phyloP scores from a whole-genome alignment of 2,113 vertebrate species.

The Shinisaurus crocodilurus region DNA sequence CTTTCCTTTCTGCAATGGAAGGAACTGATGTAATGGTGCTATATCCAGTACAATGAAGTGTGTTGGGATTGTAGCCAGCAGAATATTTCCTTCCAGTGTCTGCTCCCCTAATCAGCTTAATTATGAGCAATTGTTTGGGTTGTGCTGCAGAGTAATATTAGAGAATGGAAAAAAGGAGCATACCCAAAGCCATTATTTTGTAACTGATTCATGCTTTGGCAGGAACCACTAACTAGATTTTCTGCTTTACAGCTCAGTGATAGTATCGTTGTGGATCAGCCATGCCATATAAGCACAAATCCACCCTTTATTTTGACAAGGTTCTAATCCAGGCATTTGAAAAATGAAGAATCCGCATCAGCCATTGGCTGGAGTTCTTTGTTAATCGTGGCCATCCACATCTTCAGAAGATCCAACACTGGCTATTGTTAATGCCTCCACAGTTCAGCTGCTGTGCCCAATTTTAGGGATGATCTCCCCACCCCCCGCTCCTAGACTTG shows the following conservation, averaged over 20 bases:
- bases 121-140: slow-evolving; percentile 84
- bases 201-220: slow-evolving; percentile 85
- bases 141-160: slow-evolving; percentile 81
- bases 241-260: slow-evolving; percentile 76
- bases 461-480: slow-evolving; percentile 59
- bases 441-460: slow-evolving; percentile 58
- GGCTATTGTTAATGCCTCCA: slow-evolving; percentile 59
- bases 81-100: slow-evolving; percentile 78
- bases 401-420: slow-evolving; percentile 56
- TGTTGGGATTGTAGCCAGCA: slow-evolving; percentile 65
- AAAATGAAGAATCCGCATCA: slow-evolving; percentile 76
- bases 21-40: slow-evolving; percentile 80
- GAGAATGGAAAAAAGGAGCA: slow-evolving; percentile 84
- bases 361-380: slow-evolving; percentile 63
- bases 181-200: slow-evolving; percentile 74
- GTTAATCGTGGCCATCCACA: slow-evolving; percentile 54
- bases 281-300: slow-evolving; percentile 84
- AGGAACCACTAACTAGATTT: slow-evolving; percentile 76
- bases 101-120: slow-evolving; percentile 79
- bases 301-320: slow-evolving; percentile 78
- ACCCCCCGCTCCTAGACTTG: slow-evolving; percentile 16
- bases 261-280: slow-evolving; percentile 72
- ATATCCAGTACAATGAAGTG: slow-evolving; percentile 75
- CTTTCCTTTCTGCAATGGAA: slow-evolving; percentile 70
- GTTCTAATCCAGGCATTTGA: slow-evolving; percentile 75